phyloP scores from a whole-genome alignment of 1,140 invertebrate species.

The Chionoecetes opilio region DNA sequence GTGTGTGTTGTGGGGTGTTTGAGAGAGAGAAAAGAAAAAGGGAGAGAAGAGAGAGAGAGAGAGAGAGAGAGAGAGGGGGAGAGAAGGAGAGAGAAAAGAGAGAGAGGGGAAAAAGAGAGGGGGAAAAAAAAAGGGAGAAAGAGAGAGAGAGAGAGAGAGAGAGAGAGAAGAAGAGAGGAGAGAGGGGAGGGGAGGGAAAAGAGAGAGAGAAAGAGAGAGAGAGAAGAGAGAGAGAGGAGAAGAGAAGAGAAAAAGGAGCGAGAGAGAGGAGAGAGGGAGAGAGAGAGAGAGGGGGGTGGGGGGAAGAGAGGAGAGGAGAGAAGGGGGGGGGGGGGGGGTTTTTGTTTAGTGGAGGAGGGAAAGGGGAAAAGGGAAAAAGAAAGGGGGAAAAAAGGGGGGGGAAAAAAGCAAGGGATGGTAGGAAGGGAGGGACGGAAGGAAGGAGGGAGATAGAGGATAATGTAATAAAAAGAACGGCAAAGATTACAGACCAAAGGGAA shows the following conservation, averaged over 20 bases:
- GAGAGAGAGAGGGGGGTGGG: no score
- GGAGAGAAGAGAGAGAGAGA: neutral
- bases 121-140: neutral
- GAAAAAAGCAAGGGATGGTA: neutral
- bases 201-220: conserved; percentile 33
- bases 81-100: neutral
- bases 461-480: no score
- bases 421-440: neutral
- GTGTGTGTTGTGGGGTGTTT: no score
- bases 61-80: neutral
- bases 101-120: neutral
- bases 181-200: neutral
- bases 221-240: neutral
- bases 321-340: neutral
- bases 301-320: neutral
- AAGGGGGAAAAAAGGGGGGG: neutral
- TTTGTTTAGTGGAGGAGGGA: neutral
- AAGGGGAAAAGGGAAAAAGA: neutral
- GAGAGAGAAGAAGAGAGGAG: neutral
- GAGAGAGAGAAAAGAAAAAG: neutral
- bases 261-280: neutral
- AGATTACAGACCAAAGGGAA: no score
- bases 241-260: no score
- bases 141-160: neutral
- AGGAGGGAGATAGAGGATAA: neutral